Conservation (phyloP, 1,140 invertebrate genomes). For the Panulirus ornatus region DNA sequence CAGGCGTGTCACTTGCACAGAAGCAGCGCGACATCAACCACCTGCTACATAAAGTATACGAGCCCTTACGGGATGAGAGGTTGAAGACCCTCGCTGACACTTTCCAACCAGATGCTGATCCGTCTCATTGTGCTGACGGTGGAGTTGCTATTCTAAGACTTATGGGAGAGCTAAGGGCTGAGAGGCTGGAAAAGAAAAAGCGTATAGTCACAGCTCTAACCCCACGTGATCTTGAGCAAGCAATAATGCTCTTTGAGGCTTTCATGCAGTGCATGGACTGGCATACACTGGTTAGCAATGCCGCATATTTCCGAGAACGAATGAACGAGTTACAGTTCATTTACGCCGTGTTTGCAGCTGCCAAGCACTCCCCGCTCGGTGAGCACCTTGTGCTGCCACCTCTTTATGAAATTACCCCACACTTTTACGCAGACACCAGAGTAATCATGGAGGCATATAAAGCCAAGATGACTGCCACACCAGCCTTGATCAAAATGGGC, state of each 20-base stretch:
- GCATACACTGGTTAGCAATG: background rate
- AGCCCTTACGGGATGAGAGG: background rate
- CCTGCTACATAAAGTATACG: slow-evolving; percentile 41
- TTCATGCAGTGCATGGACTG: slow-evolving; percentile 33
- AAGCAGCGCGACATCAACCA: slow-evolving; percentile 46
- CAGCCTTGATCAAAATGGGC: background rate
- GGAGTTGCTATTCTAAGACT: slow-evolving; percentile 14
- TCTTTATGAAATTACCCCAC: slow-evolving; percentile 11
- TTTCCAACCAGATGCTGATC: slow-evolving; percentile 6
- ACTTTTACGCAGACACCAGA: slow-evolving; percentile 11
- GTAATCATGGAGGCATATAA: slow-evolving; percentile 31
- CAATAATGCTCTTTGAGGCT: slow-evolving; percentile 34
- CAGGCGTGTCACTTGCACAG: slow-evolving; percentile 21
- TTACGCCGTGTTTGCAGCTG: slow-evolving; percentile 21
- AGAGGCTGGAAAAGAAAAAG: slow-evolving; percentile 30
- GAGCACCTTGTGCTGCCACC: slow-evolving; percentile 19
- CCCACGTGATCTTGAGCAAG: slow-evolving; percentile 23
- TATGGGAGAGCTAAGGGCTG: slow-evolving; percentile 21
- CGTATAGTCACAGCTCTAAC: slow-evolving; percentile 54
- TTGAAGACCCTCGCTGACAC: slow-evolving; percentile 15
- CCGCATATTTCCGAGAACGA: background rate
- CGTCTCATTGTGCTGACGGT: slow-evolving; percentile 7
- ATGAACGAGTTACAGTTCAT: background rate
- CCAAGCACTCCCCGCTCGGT: slow-evolving; percentile 36
- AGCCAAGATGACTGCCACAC: slow-evolving; percentile 14